These are phyloP conservation scores for Glaucidium brasilianum DNA, from an alignment of 2,113 vertebrate species.

Conservation along the genomic window DNA sequence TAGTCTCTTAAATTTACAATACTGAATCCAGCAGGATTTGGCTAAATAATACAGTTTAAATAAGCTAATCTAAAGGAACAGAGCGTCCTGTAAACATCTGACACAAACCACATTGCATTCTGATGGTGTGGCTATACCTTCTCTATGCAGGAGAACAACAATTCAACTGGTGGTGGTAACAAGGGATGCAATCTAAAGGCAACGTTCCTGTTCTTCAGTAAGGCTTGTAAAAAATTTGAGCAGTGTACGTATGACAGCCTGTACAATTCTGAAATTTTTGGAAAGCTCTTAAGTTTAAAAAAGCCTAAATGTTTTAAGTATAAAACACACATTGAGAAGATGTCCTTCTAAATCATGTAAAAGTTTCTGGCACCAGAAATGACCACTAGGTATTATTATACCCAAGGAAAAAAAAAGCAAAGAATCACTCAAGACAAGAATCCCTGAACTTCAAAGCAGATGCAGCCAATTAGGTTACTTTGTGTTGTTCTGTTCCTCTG, in stretches of 20 bases:
- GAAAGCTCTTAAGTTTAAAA: constrained; percentile 59
- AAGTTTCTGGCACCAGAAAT: constrained; percentile 66
- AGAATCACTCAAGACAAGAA: constrained; percentile 14
- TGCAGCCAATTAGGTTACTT: background rate
- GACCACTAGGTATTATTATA: constrained; percentile 38
- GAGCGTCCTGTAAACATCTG: constrained; percentile 58
- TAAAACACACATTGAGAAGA: constrained; percentile 62
- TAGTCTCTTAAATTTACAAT: constrained; percentile 47
- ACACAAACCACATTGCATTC: constrained; percentile 31
- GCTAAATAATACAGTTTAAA: constrained; percentile 55
- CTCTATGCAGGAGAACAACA: constrained; percentile 7
- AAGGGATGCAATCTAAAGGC: constrained; percentile 46
- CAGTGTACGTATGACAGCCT: constrained; percentile 44
- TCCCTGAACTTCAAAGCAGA: constrained; percentile 44
- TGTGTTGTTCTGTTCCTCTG: constrained; percentile 2
- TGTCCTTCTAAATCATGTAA: constrained; percentile 29
- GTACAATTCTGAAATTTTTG: constrained; percentile 27
- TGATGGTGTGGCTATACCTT: background rate
- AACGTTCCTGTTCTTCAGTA: constrained; percentile 54
- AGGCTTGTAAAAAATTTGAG: constrained; percentile 55
- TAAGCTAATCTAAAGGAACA: constrained; percentile 58
- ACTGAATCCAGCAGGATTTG: constrained; percentile 57
- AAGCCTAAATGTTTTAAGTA: constrained; percentile 42
- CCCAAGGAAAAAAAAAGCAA: background rate
- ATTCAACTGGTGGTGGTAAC: background rate